Evolutionary conservation across 1,140 invertebrate species (phyloP), one percentile per base, ranked within the genome.

Genomic region (Drosophila tani): DNA sequence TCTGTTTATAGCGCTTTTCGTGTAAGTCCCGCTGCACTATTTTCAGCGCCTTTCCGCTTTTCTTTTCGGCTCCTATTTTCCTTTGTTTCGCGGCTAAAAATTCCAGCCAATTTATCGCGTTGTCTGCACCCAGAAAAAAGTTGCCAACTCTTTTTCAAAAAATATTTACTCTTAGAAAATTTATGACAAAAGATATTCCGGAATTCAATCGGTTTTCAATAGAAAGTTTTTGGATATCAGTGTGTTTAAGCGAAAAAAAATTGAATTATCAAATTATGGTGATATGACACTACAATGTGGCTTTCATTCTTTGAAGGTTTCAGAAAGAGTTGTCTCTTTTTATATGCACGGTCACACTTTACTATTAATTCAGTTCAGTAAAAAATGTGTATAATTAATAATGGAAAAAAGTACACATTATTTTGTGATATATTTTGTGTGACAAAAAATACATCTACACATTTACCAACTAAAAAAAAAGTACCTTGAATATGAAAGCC

Each of bases 1-100:
- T 74, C 70, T 74, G 70, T 74, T 74, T 74, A 73, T 74, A 81
- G 59, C 62, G 60, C 73, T 81, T 85, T 57, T 85, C 67, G 74
- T 85, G 78, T 85, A 81, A 74, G 82, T 78, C 69, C 40, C 15
- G 11, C 35, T 71, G 67, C 53, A 60, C 35, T 62, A 62, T 62
- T 51, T 62, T 45, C 8, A 57, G n/a, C 40, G 14, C 27, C 38
- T 47, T 50, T 71, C 38, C 49, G 51, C 43, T 38, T 50, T 49
- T 69, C 62, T 62, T 47, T 43, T 74, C 17, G 40, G 40, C 29
- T 29, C 9, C 21, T 14, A 12, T 49, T 57, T 40, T 41, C 41
- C 47, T 41, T 66, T 78, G 79, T 81, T 53, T 58, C 69, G 74
- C 74, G 66, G 70, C 65, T 29, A 14, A 43, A 74, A 56, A 81